A percentile compares a stretch with the other conserved stretches of the same genome.
These are phyloP conservation scores for Oreamnos americanus DNA, from an alignment of 2,113 vertebrate genomes.

Conservation along the genomic window DNA sequence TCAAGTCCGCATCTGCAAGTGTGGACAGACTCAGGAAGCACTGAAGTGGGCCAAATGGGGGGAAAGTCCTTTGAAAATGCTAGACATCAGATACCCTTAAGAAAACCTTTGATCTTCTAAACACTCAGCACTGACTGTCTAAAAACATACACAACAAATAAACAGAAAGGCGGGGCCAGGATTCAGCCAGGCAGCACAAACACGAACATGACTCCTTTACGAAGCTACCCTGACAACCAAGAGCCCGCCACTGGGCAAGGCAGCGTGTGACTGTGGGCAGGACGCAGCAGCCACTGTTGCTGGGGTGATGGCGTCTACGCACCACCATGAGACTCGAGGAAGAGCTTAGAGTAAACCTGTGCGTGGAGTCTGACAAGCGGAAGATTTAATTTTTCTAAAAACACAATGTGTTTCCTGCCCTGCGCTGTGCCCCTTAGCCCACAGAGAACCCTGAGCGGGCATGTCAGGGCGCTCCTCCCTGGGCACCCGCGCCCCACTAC, in stretches of 20 bases:
- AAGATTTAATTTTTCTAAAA: not conserved
- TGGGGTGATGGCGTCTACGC: fast-evolving
- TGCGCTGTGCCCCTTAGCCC: fast-evolving
- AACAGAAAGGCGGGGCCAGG: not conserved
- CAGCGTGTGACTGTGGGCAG: not conserved
- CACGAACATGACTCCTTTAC: fast-evolving
- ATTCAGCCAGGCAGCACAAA: not conserved
- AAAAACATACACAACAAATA: not conserved
- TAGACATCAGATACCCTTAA: not conserved
- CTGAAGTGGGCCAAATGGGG: not conserved
- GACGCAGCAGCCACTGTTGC: not conserved
- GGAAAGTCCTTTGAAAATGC: not conserved
- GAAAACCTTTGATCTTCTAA: not conserved
- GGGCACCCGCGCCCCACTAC: fast-evolving
- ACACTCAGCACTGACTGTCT: not conserved
- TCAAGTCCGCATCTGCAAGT: no score
- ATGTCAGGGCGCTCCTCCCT: fast-evolving
- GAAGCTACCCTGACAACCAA: not conserved
- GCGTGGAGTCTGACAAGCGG: fast-evolving
- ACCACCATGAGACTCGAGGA: not conserved
- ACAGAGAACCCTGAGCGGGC: fast-evolving
- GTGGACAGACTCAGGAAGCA: not conserved
- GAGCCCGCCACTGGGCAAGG: fast-evolving
- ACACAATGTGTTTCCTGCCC: not conserved
- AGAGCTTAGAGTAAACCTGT: not conserved